Percentiles rank a stretch among this genome's conserved stretches.
phyloP scores from a whole-genome alignment of 2,797 vertebrate genomes.

The Chrosomus eos region DNA sequence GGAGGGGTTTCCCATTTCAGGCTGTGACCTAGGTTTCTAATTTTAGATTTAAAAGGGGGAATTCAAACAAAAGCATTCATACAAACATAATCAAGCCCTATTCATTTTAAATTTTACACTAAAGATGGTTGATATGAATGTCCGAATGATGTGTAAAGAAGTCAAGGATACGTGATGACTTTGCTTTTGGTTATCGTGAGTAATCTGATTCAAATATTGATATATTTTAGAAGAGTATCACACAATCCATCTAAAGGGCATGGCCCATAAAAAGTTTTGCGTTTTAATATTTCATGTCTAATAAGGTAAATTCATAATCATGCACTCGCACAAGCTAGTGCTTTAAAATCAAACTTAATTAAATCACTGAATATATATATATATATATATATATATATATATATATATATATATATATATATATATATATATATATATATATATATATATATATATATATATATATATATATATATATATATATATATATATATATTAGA shows the following conservation, averaged over 20 bases:
- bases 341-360: slow-evolving; percentile 14
- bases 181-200: background rate
- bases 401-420: too few species aligned
- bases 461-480: background rate
- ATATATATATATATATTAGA: background rate
- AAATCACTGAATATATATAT: background rate
- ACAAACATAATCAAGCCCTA: background rate
- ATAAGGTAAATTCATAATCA: slow-evolving; percentile 2
- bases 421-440: too few species aligned
- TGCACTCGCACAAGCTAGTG: background rate
- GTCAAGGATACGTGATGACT: background rate
- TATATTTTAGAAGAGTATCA: background rate
- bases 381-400: background rate
- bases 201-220: background rate
- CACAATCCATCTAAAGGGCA: background rate
- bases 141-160: background rate
- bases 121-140: background rate
- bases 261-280: background rate
- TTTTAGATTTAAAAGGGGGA: slow-evolving; percentile 6
- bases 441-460: too few species aligned
- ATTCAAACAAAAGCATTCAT: background rate
- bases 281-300: background rate
- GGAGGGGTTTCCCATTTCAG: slow-evolving; percentile 14
- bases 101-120: background rate
- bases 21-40: slow-evolving; percentile 23